A percentile compares a stretch with the other conserved stretches of the same genome.
phyloP scores from a whole-genome alignment of 1,140 invertebrate species.

The Harpegnathos saltator region DNA sequence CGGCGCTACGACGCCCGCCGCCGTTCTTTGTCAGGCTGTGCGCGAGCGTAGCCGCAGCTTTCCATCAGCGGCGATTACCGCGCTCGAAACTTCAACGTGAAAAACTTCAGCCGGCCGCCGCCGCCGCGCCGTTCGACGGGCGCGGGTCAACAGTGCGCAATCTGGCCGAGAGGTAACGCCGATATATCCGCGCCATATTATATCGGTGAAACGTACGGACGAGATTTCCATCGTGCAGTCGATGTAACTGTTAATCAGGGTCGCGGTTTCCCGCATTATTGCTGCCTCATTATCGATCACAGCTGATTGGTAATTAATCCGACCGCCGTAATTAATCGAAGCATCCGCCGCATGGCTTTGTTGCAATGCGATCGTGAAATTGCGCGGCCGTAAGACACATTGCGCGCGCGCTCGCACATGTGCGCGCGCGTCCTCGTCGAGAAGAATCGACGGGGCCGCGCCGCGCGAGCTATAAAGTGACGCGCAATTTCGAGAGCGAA shows the following conservation, averaged over 20 bases:
- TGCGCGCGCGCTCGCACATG: too few species aligned
- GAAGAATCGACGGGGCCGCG: not conserved
- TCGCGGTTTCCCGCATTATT: constrained; percentile 41
- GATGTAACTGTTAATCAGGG: constrained; percentile 48
- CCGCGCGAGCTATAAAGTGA: too few species aligned
- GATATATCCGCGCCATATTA: constrained; percentile 4
- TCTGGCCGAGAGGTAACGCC: not conserved
- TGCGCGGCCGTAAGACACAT: not conserved
- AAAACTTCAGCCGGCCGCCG: too few species aligned
- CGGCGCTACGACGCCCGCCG: not conserved
- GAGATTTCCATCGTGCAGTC: constrained; percentile 21
- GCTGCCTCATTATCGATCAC: constrained; percentile 35
- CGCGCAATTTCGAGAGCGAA: too few species aligned
- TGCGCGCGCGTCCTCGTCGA: not conserved
- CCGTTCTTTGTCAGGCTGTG: not conserved
- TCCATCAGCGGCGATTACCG: too few species aligned
- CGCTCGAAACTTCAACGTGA: too few species aligned
- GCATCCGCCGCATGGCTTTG: not conserved
- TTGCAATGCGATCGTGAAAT: constrained; percentile 2
- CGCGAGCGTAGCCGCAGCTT: not conserved
- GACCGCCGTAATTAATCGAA: constrained; percentile 35
- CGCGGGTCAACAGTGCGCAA: not conserved
- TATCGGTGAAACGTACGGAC: not conserved
- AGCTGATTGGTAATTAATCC: constrained; percentile 55
- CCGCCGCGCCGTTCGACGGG: too few species aligned